These are phyloP conservation scores for Atrina japonica DNA, from an alignment of 2,888 invertebrate species.

Conservation along the genomic window DNA sequence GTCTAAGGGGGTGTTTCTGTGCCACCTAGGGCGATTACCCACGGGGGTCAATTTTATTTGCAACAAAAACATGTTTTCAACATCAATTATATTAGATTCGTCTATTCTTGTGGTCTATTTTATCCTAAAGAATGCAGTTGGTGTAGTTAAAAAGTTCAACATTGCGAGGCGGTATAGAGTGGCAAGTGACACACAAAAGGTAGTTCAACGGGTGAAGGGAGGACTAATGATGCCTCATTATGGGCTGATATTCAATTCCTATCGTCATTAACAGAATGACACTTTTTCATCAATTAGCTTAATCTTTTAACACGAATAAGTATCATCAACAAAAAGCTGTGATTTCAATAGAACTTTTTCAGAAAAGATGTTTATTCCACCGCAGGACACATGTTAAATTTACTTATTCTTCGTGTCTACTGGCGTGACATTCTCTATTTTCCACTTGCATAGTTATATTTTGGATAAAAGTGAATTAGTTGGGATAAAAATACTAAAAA, in stretches of 20 bases:
- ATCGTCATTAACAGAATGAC: constrained; percentile 36
- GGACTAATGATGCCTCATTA: constrained; percentile 28
- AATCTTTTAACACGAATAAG: constrained; percentile 28
- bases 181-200: constrained; percentile 21
- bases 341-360: constrained; percentile 17
- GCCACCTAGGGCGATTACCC: constrained; percentile 24
- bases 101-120: constrained; percentile 26
- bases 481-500: too few relatives aligned
- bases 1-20: constrained; percentile 17
- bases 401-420: constrained; percentile 16
- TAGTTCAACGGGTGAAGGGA: constrained; percentile 23
- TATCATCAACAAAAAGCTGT: constrained; percentile 27
- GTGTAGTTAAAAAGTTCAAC: constrained; percentile 34
- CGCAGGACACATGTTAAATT: constrained; percentile 9
- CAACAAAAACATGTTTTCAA: constrained; percentile 37
- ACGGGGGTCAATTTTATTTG: constrained; percentile 27
- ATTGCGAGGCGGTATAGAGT: constrained; percentile 39
- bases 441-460: constrained; percentile 2
- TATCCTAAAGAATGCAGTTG: constrained; percentile 30
- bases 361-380: constrained; percentile 25
- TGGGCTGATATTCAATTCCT: constrained; percentile 19
- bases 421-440: constrained; percentile 9
- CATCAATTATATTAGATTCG: constrained; percentile 34
- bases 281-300: constrained; percentile 42
- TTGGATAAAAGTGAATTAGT: too few relatives aligned